A percentile compares a stretch with the other conserved stretches of the same genome.
Evolutionary conservation across 2,888 invertebrate species (phyloP).

Genomic region (Escarpia spicata): DNA sequence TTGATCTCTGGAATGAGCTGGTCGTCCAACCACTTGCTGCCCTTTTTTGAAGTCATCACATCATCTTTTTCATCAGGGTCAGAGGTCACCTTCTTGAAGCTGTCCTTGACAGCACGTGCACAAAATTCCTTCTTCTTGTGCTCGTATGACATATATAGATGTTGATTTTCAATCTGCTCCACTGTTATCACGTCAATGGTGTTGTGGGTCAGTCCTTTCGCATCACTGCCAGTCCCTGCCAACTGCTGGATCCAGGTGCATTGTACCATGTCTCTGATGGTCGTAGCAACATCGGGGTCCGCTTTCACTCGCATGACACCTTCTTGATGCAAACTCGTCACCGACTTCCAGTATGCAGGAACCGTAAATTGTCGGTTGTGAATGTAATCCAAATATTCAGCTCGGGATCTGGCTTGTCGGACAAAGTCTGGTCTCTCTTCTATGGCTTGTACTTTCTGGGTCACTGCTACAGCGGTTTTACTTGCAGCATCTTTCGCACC

Average conservation of each 20-base stretch:
- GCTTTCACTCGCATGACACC: not conserved
- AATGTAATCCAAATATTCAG: not conserved
- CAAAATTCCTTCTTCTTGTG: not conserved
- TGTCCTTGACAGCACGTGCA: not conserved
- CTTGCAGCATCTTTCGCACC: not conserved
- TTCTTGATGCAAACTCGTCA: not conserved
- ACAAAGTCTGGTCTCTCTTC: not conserved
- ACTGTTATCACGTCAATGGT: conserved; percentile 25
- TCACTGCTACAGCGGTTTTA: not conserved
- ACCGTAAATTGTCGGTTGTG: not conserved
- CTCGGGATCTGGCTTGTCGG: not conserved
- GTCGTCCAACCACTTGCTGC: not conserved
- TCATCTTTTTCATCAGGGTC: not conserved
- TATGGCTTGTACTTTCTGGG: not conserved
- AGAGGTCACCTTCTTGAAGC: not conserved
- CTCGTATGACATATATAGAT: not conserved
- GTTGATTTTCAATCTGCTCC: conserved; percentile 27
- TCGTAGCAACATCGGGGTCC: not conserved
- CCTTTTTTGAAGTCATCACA: not conserved
- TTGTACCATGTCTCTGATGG: not conserved
- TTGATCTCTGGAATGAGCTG: conserved; percentile 42
- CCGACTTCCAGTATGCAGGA: not conserved
- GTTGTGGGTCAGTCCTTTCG: conserved; percentile 18
- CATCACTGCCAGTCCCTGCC: conserved; percentile 27
- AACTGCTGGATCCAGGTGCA: not conserved